phyloP scores from a whole-genome alignment of 2,113 vertebrate species.

The Laticauda colubrina region DNA sequence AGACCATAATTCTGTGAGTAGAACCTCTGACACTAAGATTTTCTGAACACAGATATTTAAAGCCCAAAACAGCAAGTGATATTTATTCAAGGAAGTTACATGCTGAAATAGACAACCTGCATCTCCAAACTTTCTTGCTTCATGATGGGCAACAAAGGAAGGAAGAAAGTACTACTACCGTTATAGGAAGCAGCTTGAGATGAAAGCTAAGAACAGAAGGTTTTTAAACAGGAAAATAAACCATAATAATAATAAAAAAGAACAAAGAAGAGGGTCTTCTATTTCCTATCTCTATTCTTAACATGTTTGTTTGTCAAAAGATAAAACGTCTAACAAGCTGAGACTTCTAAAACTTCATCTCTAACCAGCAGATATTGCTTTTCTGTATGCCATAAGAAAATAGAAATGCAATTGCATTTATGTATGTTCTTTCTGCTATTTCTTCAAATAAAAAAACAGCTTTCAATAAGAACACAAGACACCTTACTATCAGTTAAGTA shows the following conservation, averaged over 20 bases:
- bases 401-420: not conserved
- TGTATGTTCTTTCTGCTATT: not conserved
- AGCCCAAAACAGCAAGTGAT: not conserved
- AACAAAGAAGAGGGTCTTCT: not conserved
- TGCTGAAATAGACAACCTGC: not conserved
- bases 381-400: not conserved
- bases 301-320: not conserved
- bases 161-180: not conserved
- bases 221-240: not conserved
- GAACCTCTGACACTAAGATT: not conserved
- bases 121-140: not conserved
- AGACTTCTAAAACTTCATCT: not conserved
- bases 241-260: not conserved
- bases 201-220: not conserved
- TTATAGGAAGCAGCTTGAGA: not conserved
- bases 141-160: not conserved
- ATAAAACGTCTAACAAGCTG: not conserved
- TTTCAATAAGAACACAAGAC: constrained; percentile 16
- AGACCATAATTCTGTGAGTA: not conserved
- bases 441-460: not conserved
- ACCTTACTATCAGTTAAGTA: constrained; percentile 6
- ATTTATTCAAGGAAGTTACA: not conserved
- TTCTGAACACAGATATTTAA: not conserved
- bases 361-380: not conserved
- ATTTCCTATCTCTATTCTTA: not conserved